Evolutionary conservation across 1,140 invertebrate species (phyloP), one percentile per base, ranked within the genome.

Genomic region (Danaus plexippus): DNA sequence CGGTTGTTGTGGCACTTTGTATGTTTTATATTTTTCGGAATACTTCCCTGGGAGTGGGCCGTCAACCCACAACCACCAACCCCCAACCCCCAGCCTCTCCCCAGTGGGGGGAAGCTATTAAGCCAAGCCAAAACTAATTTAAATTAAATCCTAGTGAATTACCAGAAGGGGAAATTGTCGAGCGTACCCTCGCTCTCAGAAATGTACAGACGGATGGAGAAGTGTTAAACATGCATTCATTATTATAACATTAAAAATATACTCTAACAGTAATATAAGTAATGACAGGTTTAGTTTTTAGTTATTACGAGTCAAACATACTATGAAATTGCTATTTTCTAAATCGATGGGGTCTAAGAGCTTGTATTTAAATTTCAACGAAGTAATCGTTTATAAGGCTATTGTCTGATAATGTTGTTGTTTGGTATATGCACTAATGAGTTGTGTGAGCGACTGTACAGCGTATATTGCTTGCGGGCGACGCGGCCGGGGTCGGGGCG

Each of bases 121-220:
- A 88, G 87, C 87, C 85, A 86, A 87, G 85, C 87, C 85, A 87
- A 88, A 88, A 88, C 87, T 88, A 88, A 88, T 88, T 88, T 88
- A 88, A 88, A 88, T 88, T 88, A 88, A 88, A 88, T 88, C 87
- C 87, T 88, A 88, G 87, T 88, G 87, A 88, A 88, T 88, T 88
- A 88, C 87, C 85, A 77, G 82, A 86, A 71, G 83, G 84, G 83
- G 83, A 86, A 86, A 86, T 86, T 86, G 83, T 83, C 83, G 80
- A 84, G 80, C 78, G 75, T 70, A 79, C 82, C 83, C 83, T 75
- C 78, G 77, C 79, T 84, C 72, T 73, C 69, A 67, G 74, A 76
- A 69, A 69, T 50, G 75, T 76, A 84, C 66, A 49, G 57, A 51
- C 54, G 55, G 2, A 11, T 0, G 18, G 52, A 69, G 47, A 81